Percentiles rank a stretch among this genome's conserved stretches.
phyloP scores from a whole-genome alignment of 2,888 invertebrate genomes.

The Microdon myrmicae region DNA sequence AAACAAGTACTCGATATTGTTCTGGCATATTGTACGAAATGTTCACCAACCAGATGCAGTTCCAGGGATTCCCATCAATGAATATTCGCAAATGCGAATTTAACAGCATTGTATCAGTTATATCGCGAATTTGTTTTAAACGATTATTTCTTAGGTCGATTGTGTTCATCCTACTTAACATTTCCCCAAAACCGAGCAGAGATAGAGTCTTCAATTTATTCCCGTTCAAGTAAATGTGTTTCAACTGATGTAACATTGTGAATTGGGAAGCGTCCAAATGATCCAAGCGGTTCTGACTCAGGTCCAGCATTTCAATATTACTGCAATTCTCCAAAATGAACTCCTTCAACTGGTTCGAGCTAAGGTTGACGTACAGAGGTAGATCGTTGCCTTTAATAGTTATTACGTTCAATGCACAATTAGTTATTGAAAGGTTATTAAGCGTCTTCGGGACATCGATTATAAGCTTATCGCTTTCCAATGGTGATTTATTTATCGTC shows the following conservation, averaged over 20 bases:
- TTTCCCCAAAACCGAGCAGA: slow-evolving; percentile 26
- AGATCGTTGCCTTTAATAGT: slow-evolving; percentile 24
- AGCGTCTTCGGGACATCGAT: slow-evolving; percentile 53
- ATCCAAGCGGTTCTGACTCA: slow-evolving; percentile 59
- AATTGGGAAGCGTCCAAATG: slow-evolving; percentile 56
- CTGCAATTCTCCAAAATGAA: slow-evolving; percentile 54
- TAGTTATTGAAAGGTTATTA: slow-evolving; percentile 54
- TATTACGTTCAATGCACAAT: slow-evolving; percentile 56
- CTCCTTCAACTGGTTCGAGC: slow-evolving; percentile 57
- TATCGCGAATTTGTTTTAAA: slow-evolving; percentile 44
- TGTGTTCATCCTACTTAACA: slow-evolving; percentile 52
- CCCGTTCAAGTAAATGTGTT: slow-evolving; percentile 53
- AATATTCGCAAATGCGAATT: slow-evolving; percentile 54
- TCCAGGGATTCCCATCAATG: slow-evolving; percentile 63
- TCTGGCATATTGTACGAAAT: slow-evolving; percentile 61
- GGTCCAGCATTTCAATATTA: slow-evolving; percentile 54
- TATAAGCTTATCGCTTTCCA: slow-evolving; percentile 48
- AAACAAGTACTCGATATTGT: slow-evolving; percentile 61
- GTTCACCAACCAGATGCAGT: slow-evolving; percentile 62
- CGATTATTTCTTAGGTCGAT: slow-evolving; percentile 56
- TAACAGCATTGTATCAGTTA: slow-evolving; percentile 7
- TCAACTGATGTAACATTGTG: slow-evolving; percentile 53
- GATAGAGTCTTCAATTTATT: slow-evolving; percentile 56
- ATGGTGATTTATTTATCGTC: slow-evolving; percentile 51
- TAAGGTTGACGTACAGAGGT: slow-evolving; percentile 57